phyloP scores from a whole-genome alignment of 2,797 vertebrate species.

The Betta splendens region DNA sequence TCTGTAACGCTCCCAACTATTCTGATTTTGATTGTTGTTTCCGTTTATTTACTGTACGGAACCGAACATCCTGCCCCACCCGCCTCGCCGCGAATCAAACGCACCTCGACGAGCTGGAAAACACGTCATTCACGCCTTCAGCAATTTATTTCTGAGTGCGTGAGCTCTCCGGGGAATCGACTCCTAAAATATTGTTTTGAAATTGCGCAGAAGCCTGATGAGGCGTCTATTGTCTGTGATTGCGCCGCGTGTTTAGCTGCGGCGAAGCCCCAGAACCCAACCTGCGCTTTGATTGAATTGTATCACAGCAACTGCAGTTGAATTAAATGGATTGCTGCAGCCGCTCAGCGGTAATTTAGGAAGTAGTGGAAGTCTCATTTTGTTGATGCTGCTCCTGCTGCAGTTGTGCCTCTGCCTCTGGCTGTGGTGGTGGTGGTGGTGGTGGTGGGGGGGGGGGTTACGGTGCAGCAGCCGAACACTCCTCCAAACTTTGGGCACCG shows the following conservation, averaged over 20 bases:
- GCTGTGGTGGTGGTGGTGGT: not conserved
- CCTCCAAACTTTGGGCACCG: too few relatives aligned
- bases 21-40: not conserved
- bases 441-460: too few relatives aligned
- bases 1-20: not conserved
- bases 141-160: slow-evolving; percentile 4
- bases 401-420: slow-evolving; percentile 13
- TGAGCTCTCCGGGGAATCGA: slow-evolving; percentile 3
- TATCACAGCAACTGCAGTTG: slow-evolving; percentile 40
- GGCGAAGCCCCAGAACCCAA: slow-evolving; percentile 4
- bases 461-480: too few relatives aligned
- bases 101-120: not conserved
- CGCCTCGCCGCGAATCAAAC: not conserved
- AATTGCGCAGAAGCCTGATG: slow-evolving; percentile 28
- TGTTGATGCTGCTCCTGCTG: slow-evolving; percentile 19
- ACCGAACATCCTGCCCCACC: not conserved
- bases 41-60: not conserved
- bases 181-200: slow-evolving; percentile 31
- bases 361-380: slow-evolving; percentile 50
- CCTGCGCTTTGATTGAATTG: slow-evolving; percentile 39
- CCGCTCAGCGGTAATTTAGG: slow-evolving; percentile 37
- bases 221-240: slow-evolving; percentile 42
- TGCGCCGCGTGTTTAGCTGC: slow-evolving; percentile 13
- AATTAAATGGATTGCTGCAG: slow-evolving; percentile 48
- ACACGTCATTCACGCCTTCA: slow-evolving; percentile 1